A percentile compares a stretch with the other conserved stretches of the same genome.
Evolutionary conservation across 2,888 invertebrate species (phyloP).

Genomic region (Apantesis nais): DNA sequence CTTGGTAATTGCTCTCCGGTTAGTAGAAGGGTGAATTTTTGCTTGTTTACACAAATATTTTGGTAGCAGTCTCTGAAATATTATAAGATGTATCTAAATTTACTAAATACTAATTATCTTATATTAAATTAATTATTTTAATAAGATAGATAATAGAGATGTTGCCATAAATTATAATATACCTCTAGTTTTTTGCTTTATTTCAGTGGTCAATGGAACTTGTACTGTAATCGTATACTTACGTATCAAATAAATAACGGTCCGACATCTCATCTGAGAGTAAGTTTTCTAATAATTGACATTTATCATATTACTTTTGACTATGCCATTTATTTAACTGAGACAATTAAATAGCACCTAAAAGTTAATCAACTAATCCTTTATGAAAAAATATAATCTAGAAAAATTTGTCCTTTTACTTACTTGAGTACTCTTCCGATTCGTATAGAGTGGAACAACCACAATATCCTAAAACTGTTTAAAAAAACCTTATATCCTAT

Average conservation of each 20-base stretch:
- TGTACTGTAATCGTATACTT: too few species aligned
- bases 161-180: too few species aligned
- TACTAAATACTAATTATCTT: background rate
- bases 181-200: too few species aligned
- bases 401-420: background rate
- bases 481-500: too few species aligned
- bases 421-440: background rate
- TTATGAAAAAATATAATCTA: background rate
- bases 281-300: too few species aligned
- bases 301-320: background rate
- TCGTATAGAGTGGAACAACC: background rate
- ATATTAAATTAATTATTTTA: background rate
- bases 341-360: background rate
- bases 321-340: background rate
- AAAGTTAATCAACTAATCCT: background rate
- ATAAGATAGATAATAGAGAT: background rate
- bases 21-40: constrained; percentile 54
- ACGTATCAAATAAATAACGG: too few species aligned
- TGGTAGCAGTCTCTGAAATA: constrained; percentile 25
- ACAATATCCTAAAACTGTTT: background rate
- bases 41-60: constrained; percentile 39
- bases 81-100: background rate
- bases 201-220: too few species aligned
- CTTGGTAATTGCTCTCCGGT: constrained; percentile 73
- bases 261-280: too few species aligned